Evolutionary conservation across 2,113 vertebrate genomes (phyloP).

Genomic region (Archocentrus centrarchus): DNA sequence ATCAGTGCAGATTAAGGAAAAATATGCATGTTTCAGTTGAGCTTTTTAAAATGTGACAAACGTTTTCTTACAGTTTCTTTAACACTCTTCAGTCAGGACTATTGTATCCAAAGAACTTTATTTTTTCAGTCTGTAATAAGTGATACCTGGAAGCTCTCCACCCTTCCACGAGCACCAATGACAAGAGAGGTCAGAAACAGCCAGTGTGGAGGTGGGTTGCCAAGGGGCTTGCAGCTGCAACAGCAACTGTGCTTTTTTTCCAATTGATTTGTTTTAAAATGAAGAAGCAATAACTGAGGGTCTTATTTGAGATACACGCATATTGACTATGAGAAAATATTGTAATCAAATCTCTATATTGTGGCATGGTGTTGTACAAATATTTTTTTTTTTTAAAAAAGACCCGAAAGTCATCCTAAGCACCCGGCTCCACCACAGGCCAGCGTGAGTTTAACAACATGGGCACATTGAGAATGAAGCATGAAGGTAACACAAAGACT

Average conservation of each 20-base stretch:
- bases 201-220: neutral
- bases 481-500: too few species aligned
- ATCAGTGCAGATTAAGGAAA: neutral
- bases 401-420: too few species aligned
- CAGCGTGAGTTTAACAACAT: too few species aligned
- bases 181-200: neutral
- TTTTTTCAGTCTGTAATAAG: neutral
- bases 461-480: too few species aligned
- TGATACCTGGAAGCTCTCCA: neutral
- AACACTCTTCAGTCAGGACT: neutral
- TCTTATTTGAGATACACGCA: neutral
- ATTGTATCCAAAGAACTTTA: neutral
- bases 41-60: neutral
- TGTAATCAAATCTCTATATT: neutral
- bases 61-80: neutral
- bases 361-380: too few species aligned
- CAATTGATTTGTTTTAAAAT: neutral
- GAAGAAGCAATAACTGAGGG: neutral
- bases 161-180: neutral
- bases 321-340: neutral
- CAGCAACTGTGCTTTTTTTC: neutral
- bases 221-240: neutral
- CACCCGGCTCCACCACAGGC: too few species aligned
- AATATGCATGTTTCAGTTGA: neutral
- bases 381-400: too few species aligned